Base-by-base conservation (phyloP, 2,113 vertebrate species). In the Labrus mixtus region DNA sequence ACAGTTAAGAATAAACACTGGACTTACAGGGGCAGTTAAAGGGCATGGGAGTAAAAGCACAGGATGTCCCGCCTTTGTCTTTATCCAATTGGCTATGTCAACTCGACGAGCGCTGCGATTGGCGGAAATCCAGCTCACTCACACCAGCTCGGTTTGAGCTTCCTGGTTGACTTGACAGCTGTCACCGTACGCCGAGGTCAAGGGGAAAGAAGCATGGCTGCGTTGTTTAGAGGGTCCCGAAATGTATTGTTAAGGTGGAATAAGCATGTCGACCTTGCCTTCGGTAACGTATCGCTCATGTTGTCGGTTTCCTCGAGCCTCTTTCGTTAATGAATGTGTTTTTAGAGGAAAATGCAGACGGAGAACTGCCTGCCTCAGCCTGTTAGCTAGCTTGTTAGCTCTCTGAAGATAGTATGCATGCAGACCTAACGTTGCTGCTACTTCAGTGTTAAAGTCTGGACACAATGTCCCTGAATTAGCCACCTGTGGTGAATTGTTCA, bases 141-240 rank as follows among this genome's bases (percentile, higher is more conserved):
- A 76, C 41, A 23, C 8, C 16, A 8, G 8, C 45, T 56, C 62
- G 1, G 57, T 36, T 46, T 22, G 13, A 79, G 72, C 90, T 76
- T 86, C 76, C 85, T 81, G 82, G 76, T 51, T 51, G 48, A n/a
- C 46, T 79, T 83, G 87, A 77, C 84, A 88, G 79, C 90, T 90
- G 90, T 91, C 79, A 86, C 79, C 50, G 83, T 60, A 58, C 63
- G 73, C 62, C 8, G 84, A 92, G 90, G 90, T 92, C 90, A 92
- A 86, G 87, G 56, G 71, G 85, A 83, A 41, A 84, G n/a, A 83
- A 92, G 88, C 84, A 94, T 95, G 95, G 94, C 95, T 72, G 93
- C 93, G 59, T 62, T 95, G 72, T 90, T 94, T 50, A 93, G 93
- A 88, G 88, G 87, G 60, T 93, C 92, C 81, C 77, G 87, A 70